Evolutionary conservation across 1,140 invertebrate genomes (phyloP), one percentile per base, ranked within the genome.

Genomic region (Bombus confusus): DNA sequence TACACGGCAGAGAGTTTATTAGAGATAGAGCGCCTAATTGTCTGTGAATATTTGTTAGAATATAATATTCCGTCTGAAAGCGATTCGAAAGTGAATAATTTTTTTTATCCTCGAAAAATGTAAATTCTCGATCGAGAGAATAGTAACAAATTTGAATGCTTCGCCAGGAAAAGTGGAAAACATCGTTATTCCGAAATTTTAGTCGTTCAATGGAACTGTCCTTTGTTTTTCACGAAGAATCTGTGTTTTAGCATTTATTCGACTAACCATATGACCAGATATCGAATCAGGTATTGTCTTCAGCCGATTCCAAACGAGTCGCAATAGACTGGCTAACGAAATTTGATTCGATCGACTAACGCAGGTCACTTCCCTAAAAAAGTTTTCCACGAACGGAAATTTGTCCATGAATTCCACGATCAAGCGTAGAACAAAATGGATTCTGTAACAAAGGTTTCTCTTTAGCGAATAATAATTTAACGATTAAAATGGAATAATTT

Each of bases 391-490:
- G 10, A 83, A 85, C 2, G 84, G 79, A 39, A 89, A 87, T 62
- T 86, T 86, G 71, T 92, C 86, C 83, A 91, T 85, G 75, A 92
- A 91, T 72, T 88, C 79, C 41, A 86, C 71, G 39, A 91, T 82
- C 68, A 86, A 69, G 10, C 87, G 87, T 13, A 88, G 73, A 68
- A 90, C 59, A n/a, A 90, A 88, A 62, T 92, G 86, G 52, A 91
- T 85, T 81, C 86, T 87, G 82, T 2, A 39, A 74, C 13, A 12
- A 22, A 85, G 88, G 0, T n/a, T 62, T n/a, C 59, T n/a, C 4
- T 4, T 62, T 62, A n/a, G 59, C 28, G 5, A 0, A 13, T 47
- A n/a, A n/a, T n/a, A 62, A n/a, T 62, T 62, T n/a, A 25, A 4
- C 25, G 0, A 62, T n/a, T 52, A 5, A 4, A 62, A n/a, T 3